Evolutionary conservation across 2,797 vertebrate species (phyloP), one percentile per base, ranked within the genome.

Genomic region (Podarcis siculus): DNA sequence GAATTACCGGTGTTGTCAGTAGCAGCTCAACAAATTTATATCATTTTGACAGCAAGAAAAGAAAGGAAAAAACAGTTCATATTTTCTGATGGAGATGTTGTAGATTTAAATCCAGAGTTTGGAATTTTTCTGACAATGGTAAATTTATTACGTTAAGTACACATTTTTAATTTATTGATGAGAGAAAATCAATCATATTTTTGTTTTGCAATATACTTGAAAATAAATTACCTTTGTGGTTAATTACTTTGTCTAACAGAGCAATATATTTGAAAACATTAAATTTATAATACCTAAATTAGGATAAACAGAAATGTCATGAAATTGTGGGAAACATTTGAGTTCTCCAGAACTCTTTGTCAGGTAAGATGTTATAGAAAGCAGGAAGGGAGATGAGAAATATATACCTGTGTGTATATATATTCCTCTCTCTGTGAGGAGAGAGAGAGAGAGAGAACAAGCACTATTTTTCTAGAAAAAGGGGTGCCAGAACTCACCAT

Each of bases 121-220:
- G 98, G 98, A 88, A 97, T 98, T 92, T 98, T 98, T 92, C 95
- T 98, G 86, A 98, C 98, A 75, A 98, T 98, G 98, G 98, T 98
- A 95, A 97, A 80, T 91, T 25, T 84, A 88, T 82, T 71, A 77
- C 45, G 86, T 72, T 37, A 64, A 78, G 25, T 67, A 15, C 79
- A 76, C 30, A 85, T 79, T 64, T 84, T 89, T 81, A 35, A 69
- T 84, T 77, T 89, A 87, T 15, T 78, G 77, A 15, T 69, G 85
- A 86, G 13, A 82, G 79, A 9, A 90, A 67, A 77, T 27, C 42
- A 85, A 39, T 88, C 82, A 45, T 66, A 19, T 83, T 83, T 80
- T 80, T 64, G 79, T 85, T 86, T 79, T 79, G 87, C 67, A 84
- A 1, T 1, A 3, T 85, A 77, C 6, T n/a, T 90, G 86, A 81